Conservation (phyloP, 2,113 vertebrate genomes). For the Balaeniceps rex region DNA sequence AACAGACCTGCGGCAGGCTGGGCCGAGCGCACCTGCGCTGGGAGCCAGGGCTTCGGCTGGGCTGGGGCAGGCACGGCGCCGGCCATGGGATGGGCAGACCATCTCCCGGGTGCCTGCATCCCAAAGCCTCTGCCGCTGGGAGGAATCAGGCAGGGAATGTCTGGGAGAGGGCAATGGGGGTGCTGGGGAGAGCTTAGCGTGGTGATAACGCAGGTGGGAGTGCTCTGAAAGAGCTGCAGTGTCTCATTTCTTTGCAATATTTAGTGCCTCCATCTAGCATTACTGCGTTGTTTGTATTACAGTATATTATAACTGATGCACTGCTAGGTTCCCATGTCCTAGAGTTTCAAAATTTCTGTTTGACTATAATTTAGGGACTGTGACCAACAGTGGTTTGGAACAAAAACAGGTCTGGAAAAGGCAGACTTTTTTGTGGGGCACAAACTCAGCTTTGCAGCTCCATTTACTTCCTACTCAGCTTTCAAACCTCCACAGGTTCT, state of each 20-base stretch:
- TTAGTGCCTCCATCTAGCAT: neutral
- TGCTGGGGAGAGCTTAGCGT: neutral
- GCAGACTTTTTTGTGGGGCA: neutral
- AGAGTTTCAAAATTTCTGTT: neutral
- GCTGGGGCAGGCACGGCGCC: neutral
- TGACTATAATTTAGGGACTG: neutral
- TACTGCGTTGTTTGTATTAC: neutral
- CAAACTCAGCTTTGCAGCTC: neutral
- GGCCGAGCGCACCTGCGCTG: neutral
- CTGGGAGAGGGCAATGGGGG: neutral
- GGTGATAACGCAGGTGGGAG: neutral
- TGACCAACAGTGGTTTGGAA: neutral
- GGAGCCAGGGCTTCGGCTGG: neutral
- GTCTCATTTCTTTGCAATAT: neutral
- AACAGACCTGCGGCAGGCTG: neutral
- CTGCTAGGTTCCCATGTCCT: neutral
- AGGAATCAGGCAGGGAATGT: neutral
- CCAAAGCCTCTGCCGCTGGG: neutral
- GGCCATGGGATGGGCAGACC: neutral
- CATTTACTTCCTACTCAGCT: slow-evolving; percentile 4
- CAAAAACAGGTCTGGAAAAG: neutral
- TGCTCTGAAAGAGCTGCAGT: neutral
- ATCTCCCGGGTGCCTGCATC: neutral
- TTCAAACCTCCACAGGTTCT: neutral
- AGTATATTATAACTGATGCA: neutral